Percentiles rank a stretch among this genome's conserved stretches.
phyloP scores from a whole-genome alignment of 2,797 vertebrate genomes.

The Sebastes diaconus region DNA sequence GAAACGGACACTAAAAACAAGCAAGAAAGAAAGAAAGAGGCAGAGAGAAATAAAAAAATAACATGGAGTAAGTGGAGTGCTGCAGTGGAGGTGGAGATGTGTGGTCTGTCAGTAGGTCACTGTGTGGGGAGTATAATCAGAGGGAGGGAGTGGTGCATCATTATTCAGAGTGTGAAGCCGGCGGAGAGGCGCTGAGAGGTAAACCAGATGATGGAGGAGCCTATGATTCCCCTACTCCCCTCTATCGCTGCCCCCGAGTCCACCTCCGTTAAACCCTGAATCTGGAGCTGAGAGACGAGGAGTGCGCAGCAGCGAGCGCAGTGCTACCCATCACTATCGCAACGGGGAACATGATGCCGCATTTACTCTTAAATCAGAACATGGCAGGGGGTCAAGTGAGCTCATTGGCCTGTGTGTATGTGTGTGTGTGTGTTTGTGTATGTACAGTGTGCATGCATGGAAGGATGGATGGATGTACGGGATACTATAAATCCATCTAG shows the following conservation, averaged over 20 bases:
- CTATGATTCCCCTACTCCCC: slow-evolving; percentile 47
- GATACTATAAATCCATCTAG: not conserved
- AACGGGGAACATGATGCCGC: slow-evolving; percentile 42
- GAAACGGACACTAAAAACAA: slow-evolving; percentile 6
- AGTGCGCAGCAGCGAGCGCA: slow-evolving; percentile 36
- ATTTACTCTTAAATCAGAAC: slow-evolving; percentile 66
- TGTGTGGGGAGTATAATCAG: slow-evolving; percentile 53
- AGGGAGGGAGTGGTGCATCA: slow-evolving; percentile 58
- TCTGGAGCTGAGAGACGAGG: slow-evolving; percentile 51
- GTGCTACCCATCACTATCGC: slow-evolving; percentile 64
- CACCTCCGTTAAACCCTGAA: slow-evolving; percentile 61
- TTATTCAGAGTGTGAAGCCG: slow-evolving; percentile 65
- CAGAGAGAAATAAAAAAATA: not conserved
- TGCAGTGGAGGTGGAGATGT: slow-evolving; percentile 27
- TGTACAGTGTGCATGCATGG: not conserved
- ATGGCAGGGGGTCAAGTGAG: slow-evolving; percentile 50
- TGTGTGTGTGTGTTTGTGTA: slow-evolving; percentile 7
- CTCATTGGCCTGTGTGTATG: slow-evolving; percentile 4
- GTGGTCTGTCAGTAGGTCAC: slow-evolving; percentile 52
- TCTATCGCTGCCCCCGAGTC: slow-evolving; percentile 42
- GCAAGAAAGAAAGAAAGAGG: not conserved
- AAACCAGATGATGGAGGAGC: slow-evolving; percentile 73
- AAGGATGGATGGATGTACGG: not conserved
- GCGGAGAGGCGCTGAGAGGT: slow-evolving; percentile 53
- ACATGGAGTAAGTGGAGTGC: not conserved